Percentiles rank a stretch among this genome's conserved stretches.
These are phyloP conservation scores for Pedicia rivosa DNA, from an alignment of 2,888 invertebrate species.

Conservation along the genomic window DNA sequence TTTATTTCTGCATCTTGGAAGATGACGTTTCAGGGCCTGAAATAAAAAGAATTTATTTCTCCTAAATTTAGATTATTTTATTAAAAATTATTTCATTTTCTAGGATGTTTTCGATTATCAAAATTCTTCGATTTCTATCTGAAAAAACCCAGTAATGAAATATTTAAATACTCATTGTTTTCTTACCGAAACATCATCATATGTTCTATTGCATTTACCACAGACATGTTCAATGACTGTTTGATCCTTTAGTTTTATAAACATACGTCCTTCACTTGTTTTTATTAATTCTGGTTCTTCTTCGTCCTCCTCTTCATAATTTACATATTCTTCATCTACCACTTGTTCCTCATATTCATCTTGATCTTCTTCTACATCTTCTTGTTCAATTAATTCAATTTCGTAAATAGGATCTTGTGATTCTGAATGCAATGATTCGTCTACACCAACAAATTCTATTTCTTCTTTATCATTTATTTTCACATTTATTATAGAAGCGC, in stretches of 20 bases:
- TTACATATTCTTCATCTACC: constrained; percentile 6
- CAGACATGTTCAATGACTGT: constrained; percentile 27
- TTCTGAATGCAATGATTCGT: too few species aligned
- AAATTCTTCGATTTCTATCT: too few species aligned
- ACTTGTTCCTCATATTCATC: constrained; percentile 7
- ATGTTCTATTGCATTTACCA: constrained; percentile 27
- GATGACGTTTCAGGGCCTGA: constrained; percentile 1
- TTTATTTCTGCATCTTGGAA: background rate
- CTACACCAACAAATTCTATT: background rate
- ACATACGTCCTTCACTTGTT: background rate
- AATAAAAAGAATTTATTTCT: background rate
- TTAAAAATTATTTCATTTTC: too few species aligned
- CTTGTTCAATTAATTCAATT: too few species aligned
- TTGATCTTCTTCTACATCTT: constrained; percentile 7
- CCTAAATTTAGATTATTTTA: too few species aligned
- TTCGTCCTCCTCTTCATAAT: constrained; percentile 2
- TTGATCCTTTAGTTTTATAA: constrained; percentile 1
- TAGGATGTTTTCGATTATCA: too few species aligned
- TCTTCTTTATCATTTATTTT: constrained; percentile 5
- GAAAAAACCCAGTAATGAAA: too few species aligned
- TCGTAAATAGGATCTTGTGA: too few species aligned
- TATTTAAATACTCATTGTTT: too few species aligned
- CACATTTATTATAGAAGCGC: background rate
- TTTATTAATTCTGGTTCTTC: constrained; percentile 1
- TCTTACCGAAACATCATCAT: background rate